phyloP scores from a whole-genome alignment of 2,888 invertebrate species.

The Dorcus parallelipipedus region DNA sequence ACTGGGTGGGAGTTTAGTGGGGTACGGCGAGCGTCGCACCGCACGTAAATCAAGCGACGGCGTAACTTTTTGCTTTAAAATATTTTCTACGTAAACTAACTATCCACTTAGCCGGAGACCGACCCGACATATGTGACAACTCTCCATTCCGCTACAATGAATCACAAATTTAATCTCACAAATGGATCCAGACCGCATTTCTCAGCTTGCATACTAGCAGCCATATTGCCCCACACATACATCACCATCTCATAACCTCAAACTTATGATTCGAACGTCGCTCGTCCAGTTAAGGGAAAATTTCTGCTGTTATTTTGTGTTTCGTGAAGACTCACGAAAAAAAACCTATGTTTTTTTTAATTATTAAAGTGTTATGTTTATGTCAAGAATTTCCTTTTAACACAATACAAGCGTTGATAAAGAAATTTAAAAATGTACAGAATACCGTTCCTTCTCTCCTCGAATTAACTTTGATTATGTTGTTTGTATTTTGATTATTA shows the following conservation, averaged over 20 bases:
- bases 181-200: constrained; percentile 54
- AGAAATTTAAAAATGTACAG: too few species aligned
- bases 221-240: constrained; percentile 48
- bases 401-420: too few species aligned
- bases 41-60: constrained; percentile 35
- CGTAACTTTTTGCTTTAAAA: constrained; percentile 44
- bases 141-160: constrained; percentile 56
- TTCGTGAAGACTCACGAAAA: neutral
- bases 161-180: constrained; percentile 71
- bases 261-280: constrained; percentile 26
- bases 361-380: neutral
- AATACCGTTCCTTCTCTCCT: too few species aligned
- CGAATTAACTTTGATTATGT: too few species aligned
- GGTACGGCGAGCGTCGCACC: constrained; percentile 8
- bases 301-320: neutral
- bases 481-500: too few species aligned
- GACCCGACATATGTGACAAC: constrained; percentile 63
- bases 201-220: constrained; percentile 35
- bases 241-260: constrained; percentile 38
- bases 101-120: constrained; percentile 49
- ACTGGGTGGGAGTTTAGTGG: constrained; percentile 5
- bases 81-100: constrained; percentile 48
- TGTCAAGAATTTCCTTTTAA: too few species aligned
- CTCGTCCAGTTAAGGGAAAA: neutral
- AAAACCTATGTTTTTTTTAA: neutral